Percentiles rank a stretch among this genome's conserved stretches.
These are phyloP conservation scores for Ophioderma brevispina DNA, from an alignment of 35 echinoderm and acorn worm genomes.

Conservation along the genomic window DNA sequence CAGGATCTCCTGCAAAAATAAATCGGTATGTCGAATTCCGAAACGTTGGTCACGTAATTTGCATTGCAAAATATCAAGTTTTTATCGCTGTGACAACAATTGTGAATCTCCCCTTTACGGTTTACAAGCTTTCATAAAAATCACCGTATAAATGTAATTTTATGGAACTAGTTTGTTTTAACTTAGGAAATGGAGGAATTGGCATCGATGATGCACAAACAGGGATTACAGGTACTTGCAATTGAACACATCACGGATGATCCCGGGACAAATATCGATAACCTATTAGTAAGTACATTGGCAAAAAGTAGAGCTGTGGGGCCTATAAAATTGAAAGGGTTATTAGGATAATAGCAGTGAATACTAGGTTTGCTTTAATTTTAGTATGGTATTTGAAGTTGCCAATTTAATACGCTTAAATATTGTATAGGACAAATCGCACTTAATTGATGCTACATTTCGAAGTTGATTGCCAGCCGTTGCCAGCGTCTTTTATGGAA, in stretches of 20 bases:
- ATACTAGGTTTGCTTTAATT: too few species aligned
- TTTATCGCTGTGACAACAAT: neutral
- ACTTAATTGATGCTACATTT: too few species aligned
- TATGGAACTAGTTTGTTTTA: neutral
- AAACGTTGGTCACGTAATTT: too few species aligned
- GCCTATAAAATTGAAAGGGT: neutral
- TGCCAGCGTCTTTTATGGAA: too few species aligned
- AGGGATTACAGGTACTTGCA: constrained; percentile 29
- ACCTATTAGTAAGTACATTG: constrained; percentile 50
- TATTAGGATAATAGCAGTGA: neutral
- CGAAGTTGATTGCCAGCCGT: too few species aligned
- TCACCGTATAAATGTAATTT: too few species aligned
- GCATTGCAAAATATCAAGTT: too few species aligned
- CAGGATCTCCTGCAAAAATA: too few species aligned
- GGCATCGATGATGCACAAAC: constrained; percentile 34
- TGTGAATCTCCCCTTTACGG: neutral
- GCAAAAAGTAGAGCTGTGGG: neutral
- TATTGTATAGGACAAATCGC: too few species aligned
- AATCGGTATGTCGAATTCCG: too few species aligned
- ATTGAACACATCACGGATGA: constrained; percentile 51
- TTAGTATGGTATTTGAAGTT: too few species aligned
- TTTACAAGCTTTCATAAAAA: neutral
- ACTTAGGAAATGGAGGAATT: constrained; percentile 61
- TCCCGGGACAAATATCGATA: constrained; percentile 45
- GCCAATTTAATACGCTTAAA: too few species aligned